Percentiles rank a stretch among this genome's conserved stretches.
Evolutionary conservation across 2,797 vertebrate species (phyloP).

Genomic region (Dendrocincla tyrannina): DNA sequence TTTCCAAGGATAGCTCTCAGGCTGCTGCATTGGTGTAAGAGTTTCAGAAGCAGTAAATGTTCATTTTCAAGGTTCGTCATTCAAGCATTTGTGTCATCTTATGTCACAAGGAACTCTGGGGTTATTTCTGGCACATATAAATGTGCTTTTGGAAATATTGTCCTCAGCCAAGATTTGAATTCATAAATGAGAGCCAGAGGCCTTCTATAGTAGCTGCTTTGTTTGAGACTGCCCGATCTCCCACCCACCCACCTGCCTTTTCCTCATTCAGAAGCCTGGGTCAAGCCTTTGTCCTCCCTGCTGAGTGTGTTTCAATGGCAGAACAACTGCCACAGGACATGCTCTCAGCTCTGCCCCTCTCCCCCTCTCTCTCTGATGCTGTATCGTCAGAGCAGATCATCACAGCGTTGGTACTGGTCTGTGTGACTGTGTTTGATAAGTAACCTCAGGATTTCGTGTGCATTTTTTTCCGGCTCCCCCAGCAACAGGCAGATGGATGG

Average conservation of each 20-base stretch:
- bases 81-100: not conserved
- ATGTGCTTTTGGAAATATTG: not conserved
- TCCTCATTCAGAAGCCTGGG: not conserved
- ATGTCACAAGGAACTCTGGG: not conserved
- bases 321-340: not conserved
- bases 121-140: not conserved
- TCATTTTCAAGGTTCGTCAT: not conserved
- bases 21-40: not conserved
- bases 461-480: not conserved
- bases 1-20: not conserved
- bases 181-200: not conserved
- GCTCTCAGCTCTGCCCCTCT: not conserved
- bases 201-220: not conserved
- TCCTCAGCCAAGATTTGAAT: not conserved
- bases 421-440: not conserved
- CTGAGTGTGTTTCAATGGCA: not conserved
- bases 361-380: not conserved
- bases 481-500: not conserved
- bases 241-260: not conserved
- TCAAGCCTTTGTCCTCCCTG: not conserved
- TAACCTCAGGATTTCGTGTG: not conserved
- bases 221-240: not conserved
- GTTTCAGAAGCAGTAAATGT: not conserved
- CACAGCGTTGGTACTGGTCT: not conserved
- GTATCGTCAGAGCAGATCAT: fast-evolving